These are phyloP conservation scores for Poecilia gillii DNA, from an alignment of 2,797 vertebrate genomes.

Conservation along the genomic window DNA sequence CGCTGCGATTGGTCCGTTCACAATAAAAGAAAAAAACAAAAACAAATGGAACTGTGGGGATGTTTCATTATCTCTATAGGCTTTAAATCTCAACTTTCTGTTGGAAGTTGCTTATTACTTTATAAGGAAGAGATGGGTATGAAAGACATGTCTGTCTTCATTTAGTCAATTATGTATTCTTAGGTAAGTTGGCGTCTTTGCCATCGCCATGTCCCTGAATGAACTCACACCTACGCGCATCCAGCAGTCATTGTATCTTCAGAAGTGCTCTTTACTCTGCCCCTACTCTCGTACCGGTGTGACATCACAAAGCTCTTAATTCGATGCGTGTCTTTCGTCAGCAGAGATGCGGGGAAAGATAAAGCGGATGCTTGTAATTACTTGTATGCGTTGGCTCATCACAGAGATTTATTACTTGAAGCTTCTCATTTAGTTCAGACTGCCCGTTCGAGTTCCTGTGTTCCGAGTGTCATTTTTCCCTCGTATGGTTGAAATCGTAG, in stretches of 20 bases:
- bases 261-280: background rate
- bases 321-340: slow-evolving; percentile 27
- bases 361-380: slow-evolving; percentile 51
- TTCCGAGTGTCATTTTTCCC: background rate
- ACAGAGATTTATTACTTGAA: slow-evolving; percentile 39
- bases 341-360: slow-evolving; percentile 12
- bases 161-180: slow-evolving; percentile 9
- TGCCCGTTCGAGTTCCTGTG: background rate
- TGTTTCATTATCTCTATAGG: background rate
- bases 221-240: background rate
- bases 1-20: background rate
- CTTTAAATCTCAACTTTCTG: background rate
- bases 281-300: slow-evolving; percentile 17
- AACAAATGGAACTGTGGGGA: background rate
- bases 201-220: slow-evolving; percentile 3
- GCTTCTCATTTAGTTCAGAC: slow-evolving; percentile 41
- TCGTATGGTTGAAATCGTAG: background rate
- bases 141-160: background rate
- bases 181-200: background rate
- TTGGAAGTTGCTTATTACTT: slow-evolving; percentile 2
- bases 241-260: slow-evolving; percentile 11
- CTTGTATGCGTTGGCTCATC: slow-evolving; percentile 39
- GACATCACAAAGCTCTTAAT: slow-evolving; percentile 11
- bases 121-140: background rate
- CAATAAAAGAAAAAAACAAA: background rate